These are phyloP conservation scores for Cantharis flavilabris DNA, from an alignment of 2,888 invertebrate species.

Conservation along the genomic window DNA sequence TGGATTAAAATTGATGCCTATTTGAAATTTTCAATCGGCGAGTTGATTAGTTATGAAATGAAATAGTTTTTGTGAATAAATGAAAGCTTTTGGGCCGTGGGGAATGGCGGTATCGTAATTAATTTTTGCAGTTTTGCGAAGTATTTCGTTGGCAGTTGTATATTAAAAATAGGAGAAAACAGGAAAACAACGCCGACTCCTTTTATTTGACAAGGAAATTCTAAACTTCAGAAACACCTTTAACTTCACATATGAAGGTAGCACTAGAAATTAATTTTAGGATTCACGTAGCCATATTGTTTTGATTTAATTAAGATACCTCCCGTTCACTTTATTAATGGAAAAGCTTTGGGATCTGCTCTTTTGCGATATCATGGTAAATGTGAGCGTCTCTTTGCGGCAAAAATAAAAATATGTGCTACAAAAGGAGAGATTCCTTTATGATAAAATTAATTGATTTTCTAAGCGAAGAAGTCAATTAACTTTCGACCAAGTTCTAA, in stretches of 20 bases:
- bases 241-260: slow-evolving; percentile 28
- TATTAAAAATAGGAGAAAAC: neutral
- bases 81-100: neutral
- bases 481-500: slow-evolving; percentile 5
- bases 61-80: neutral
- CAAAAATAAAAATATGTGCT: slow-evolving; percentile 22
- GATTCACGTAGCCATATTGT: slow-evolving; percentile 53
- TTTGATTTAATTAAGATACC: slow-evolving; percentile 56
- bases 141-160: neutral
- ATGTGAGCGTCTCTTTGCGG: slow-evolving; percentile 4
- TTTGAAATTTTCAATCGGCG: neutral
- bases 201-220: neutral
- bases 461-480: slow-evolving; percentile 20
- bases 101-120: neutral
- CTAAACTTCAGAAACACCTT: neutral
- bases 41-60: neutral
- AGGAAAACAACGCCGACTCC: neutral
- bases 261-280: slow-evolving; percentile 50
- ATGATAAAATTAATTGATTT: slow-evolving; percentile 21
- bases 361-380: slow-evolving; percentile 27
- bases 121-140: neutral
- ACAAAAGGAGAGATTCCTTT: slow-evolving; percentile 15
- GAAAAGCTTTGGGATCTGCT: slow-evolving; percentile 26
- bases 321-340: slow-evolving; percentile 50
- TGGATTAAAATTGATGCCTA: neutral